Evolutionary conservation across 2,888 invertebrate genomes (phyloP), one percentile per base, ranked within the genome.

Genomic region (Parochlus steinenii): DNA sequence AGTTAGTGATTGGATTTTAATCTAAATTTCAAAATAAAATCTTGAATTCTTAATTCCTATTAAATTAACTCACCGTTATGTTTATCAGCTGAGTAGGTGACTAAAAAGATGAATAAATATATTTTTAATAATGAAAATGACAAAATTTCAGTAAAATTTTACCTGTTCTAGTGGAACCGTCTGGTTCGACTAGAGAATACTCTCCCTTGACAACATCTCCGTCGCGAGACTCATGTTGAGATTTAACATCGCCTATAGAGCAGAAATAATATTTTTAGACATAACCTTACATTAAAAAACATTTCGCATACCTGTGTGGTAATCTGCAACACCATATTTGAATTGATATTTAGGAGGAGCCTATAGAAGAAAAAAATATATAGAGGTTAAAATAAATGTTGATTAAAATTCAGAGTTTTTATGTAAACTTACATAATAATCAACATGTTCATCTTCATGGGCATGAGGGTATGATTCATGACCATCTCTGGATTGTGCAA

Each of bases 151-250:
- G 11, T 2, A n/a, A n/a, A 24, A 24, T 12, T 12, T 7, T 3
- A 5, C n/a, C 72, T 23, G 76, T 78, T 44, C 78, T 66, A 41
- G 77, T 72, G 35, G 74, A 74, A 43, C 78, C 78, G 55, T 77
- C 77, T 33, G 76, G 74, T 55, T 79, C 78, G 44, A 75, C 72
- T 49, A 71, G 58, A 3, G 4, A 12, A 16, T 14, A 12, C 40
- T 48, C 53, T 70, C 71, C 71, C 62, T 70, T 71, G 2, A 72
- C 71, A 26, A 69, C 63, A 49, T 71, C 71, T 1, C 71, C 71
- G 38, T 71, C 69, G 44, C 71, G 64, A 0, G 68, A 65, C 49
- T 72, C 71, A 40, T 70, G 71, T 46, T 72, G 72, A 5, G 71
- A 71, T 48, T 72, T 72, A 1, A 71, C 65, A 48, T 72, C 71